Conservation (phyloP, 2,797 vertebrate species). For the Betta splendens region DNA sequence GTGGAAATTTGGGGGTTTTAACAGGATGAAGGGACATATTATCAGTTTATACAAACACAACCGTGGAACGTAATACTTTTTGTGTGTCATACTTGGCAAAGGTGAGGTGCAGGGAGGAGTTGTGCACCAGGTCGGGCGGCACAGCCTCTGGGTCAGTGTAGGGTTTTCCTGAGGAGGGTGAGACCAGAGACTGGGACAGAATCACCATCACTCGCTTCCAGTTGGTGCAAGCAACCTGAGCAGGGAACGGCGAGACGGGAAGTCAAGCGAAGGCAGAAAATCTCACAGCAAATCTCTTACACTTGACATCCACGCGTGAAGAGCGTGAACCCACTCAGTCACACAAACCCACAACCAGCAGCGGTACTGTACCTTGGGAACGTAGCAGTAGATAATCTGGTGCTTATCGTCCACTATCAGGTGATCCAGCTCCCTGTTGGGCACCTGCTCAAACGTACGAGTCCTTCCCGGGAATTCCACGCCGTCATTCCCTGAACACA, state of each 20-base stretch:
- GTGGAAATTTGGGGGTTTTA: background rate
- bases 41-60: no score
- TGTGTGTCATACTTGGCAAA: conserved; percentile 75
- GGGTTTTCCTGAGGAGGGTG: conserved; percentile 80
- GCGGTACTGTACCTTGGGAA: conserved; percentile 86
- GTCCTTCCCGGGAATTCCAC: conserved; percentile 85
- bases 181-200: conserved; percentile 88
- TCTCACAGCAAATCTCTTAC: no score
- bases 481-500: conserved; percentile 83
- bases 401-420: conserved; percentile 93
- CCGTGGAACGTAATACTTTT: background rate
- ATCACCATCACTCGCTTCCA: conserved; percentile 96
- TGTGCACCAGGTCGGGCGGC: conserved; percentile 86
- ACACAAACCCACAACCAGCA: conserved; percentile 1
- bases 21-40: background rate
- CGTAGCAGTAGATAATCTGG: conserved; percentile 93
- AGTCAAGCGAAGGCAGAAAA: background rate
- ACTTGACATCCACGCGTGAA: background rate
- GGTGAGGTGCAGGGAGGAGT: conserved; percentile 81
- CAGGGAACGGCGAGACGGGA: background rate
- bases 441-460: conserved; percentile 90
- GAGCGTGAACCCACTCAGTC: background rate
- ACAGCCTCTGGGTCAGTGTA: conserved; percentile 87
- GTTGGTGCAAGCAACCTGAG: conserved; percentile 90
- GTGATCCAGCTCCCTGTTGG: conserved; percentile 88